These are phyloP conservation scores for Enteromius afrohamiltoni DNA, from an alignment of 2,797 vertebrate genomes.

Conservation along the genomic window DNA sequence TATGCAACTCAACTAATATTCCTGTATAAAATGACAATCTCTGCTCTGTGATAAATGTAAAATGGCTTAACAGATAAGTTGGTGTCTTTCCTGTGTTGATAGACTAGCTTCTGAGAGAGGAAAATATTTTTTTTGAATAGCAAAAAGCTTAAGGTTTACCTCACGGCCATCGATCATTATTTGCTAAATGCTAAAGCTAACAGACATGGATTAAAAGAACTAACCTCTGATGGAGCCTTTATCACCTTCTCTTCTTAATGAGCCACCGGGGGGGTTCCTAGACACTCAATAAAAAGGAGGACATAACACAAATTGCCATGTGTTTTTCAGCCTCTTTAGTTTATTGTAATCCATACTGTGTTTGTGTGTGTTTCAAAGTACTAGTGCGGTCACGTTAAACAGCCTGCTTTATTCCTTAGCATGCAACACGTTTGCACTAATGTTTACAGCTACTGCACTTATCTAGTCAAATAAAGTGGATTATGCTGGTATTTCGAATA, in stretches of 20 bases:
- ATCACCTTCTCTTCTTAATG: neutral
- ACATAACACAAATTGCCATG: neutral
- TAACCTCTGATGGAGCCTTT: neutral
- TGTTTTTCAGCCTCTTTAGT: conserved; percentile 16
- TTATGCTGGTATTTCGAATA: conserved; percentile 35
- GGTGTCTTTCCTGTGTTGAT: neutral
- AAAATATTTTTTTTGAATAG: neutral
- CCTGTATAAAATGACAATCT: neutral
- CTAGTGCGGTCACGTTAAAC: neutral
- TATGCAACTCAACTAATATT: neutral
- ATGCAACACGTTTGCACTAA: neutral
- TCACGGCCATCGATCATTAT: neutral
- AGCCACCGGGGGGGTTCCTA: neutral
- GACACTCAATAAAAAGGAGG: conserved; percentile 3
- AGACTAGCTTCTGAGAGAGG: neutral
- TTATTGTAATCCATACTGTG: conserved; percentile 6
- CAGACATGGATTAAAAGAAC: neutral
- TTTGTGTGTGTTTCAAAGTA: conserved; percentile 22
- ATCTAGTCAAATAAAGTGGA: conserved; percentile 11
- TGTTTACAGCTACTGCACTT: conserved; percentile 20
- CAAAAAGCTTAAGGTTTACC: neutral
- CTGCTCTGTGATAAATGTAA: neutral
- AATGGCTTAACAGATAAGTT: neutral
- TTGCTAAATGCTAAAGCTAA: conserved; percentile 8
- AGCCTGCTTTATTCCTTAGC: neutral